phyloP scores from a whole-genome alignment of 1,140 invertebrate species.

The Magallana ariakensis region DNA sequence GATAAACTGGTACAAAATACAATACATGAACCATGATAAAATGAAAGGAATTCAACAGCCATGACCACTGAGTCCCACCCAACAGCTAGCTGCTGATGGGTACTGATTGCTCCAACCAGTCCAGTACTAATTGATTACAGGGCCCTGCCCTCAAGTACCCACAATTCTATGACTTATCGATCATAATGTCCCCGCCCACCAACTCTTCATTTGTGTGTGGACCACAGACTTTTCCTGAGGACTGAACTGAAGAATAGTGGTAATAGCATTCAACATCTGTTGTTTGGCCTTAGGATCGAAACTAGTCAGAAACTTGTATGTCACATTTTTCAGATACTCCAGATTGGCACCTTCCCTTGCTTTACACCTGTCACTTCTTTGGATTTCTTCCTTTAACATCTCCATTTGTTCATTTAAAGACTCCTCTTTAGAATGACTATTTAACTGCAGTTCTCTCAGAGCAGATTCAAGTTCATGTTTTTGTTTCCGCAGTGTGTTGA shows the following conservation, averaged over 20 bases:
- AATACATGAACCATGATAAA: too few relatives aligned
- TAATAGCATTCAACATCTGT: slow-evolving; percentile 94
- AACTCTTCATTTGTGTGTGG: slow-evolving; percentile 64
- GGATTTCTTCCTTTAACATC: slow-evolving; percentile 80
- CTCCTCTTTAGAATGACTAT: slow-evolving; percentile 82
- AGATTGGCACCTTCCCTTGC: slow-evolving; percentile 91
- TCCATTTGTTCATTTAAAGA: slow-evolving; percentile 83
- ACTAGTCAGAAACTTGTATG: slow-evolving; percentile 89
- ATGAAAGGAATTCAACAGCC: too few relatives aligned
- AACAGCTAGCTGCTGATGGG: background rate
- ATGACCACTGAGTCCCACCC: background rate
- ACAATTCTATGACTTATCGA: background rate
- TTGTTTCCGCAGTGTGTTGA: slow-evolving; percentile 86
- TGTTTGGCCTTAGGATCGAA: slow-evolving; percentile 84
- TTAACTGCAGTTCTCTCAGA: slow-evolving; percentile 84
- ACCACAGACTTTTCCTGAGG: slow-evolving; percentile 83
- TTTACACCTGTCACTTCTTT: slow-evolving; percentile 87
- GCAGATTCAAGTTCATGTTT: slow-evolving; percentile 87
- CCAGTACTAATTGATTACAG: background rate
- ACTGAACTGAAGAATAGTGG: slow-evolving; percentile 90
- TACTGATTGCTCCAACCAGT: background rate
- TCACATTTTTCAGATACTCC: slow-evolving; percentile 94
- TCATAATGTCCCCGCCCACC: slow-evolving; percentile 60
- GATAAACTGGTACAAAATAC: too few relatives aligned
- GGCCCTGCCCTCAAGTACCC: background rate